Percentiles rank a stretch among this genome's conserved stretches.
Evolutionary conservation across 2,888 invertebrate species (phyloP).

Genomic region (Pasiphila rectangulata): DNA sequence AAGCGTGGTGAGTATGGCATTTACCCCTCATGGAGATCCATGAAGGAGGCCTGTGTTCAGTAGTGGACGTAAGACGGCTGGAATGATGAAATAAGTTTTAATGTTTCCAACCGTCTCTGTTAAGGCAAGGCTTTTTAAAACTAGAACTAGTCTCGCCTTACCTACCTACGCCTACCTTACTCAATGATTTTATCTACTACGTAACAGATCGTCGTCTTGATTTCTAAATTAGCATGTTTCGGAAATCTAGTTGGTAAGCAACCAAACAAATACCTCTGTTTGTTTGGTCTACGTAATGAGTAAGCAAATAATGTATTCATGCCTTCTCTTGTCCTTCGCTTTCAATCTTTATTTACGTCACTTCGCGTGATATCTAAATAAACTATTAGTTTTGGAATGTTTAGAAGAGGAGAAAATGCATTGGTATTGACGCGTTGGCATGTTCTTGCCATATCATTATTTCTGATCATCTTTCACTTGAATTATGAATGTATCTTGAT

Average conservation of each 20-base stretch:
- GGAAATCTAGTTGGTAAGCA: slow-evolving; percentile 20
- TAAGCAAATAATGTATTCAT: slow-evolving; percentile 12
- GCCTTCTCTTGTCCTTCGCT: slow-evolving; percentile 9
- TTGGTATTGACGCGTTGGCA: background rate
- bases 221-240: slow-evolving; percentile 39
- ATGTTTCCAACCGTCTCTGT: too few species aligned
- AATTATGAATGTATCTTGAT: too few species aligned
- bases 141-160: slow-evolving; percentile 1
- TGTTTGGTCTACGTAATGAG: slow-evolving; percentile 23
- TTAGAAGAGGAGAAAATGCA: background rate
- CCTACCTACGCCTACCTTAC: too few species aligned
- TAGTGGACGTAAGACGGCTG: too few species aligned
- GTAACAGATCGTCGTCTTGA: slow-evolving; percentile 22
- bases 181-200: background rate
- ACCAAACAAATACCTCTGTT: slow-evolving; percentile 9
- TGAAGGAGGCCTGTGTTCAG: too few species aligned
- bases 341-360: slow-evolving; percentile 7
- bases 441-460: background rate
- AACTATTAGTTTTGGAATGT: background rate
- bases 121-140: too few species aligned
- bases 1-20: too few species aligned
- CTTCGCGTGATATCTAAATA: background rate
- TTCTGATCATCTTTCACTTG: slow-evolving; percentile 1
- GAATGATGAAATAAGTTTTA: too few species aligned
- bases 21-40: too few species aligned